Percentiles rank a stretch among this genome's conserved stretches.
Evolutionary conservation across 92 coral and sea anemone species (phyloP).

Genomic region (Parazoanthus atlanticus): DNA sequence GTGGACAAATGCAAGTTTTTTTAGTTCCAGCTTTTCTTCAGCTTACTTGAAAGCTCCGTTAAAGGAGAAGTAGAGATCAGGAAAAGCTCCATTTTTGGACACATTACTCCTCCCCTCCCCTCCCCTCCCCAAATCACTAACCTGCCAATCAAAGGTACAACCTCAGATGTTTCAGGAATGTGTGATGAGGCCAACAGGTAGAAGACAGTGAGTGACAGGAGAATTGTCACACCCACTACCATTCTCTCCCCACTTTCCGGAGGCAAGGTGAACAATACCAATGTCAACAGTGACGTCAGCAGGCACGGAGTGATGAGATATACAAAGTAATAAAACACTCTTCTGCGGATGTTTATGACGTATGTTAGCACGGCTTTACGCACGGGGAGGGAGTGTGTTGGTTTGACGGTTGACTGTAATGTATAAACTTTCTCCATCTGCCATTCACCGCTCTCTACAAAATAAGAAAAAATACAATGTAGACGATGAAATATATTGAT

Average conservation of each 20-base stretch:
- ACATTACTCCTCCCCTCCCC: background rate
- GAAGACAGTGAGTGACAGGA: constrained; percentile 91
- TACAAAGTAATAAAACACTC: constrained; percentile 85
- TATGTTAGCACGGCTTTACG: constrained; percentile 71
- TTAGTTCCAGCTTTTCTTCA: too few species aligned
- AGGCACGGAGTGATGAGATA: constrained; percentile 89
- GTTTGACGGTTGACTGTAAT: constrained; percentile 53
- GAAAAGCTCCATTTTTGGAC: too few species aligned
- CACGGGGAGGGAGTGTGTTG: constrained; percentile 48
- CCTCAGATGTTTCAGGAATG: constrained; percentile 95
- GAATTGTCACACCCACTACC: constrained; percentile 96
- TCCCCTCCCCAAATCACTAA: background rate
- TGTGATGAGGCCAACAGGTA: constrained; percentile 87
- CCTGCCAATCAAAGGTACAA: constrained; percentile 91
- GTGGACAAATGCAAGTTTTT: too few species aligned
- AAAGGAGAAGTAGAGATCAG: too few species aligned
- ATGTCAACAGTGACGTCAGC: constrained; percentile 82
- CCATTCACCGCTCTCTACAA: constrained; percentile 91
- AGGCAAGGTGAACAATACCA: constrained; percentile 80
- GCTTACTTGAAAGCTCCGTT: too few species aligned
- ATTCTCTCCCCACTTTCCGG: constrained; percentile 97
- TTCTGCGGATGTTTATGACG: constrained; percentile 85
- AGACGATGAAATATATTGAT: background rate
- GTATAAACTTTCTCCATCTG: constrained; percentile 60
- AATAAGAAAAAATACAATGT: background rate